Conservation (phyloP, 2,888 invertebrate genomes). For the Cetonia aurata region DNA sequence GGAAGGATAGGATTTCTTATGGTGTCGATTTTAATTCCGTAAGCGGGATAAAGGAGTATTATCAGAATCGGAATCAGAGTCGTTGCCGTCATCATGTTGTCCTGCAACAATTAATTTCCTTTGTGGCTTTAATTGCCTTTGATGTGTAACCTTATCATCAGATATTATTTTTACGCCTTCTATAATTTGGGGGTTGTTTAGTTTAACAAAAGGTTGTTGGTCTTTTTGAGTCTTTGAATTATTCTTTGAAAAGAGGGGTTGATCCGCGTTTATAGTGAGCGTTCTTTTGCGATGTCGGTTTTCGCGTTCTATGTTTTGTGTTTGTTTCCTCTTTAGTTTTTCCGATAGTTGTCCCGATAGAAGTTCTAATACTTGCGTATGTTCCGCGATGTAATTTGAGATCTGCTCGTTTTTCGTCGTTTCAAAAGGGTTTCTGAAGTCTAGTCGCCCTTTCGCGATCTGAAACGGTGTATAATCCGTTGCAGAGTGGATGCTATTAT, state of each 20-base stretch:
- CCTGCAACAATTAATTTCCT: constrained; percentile 30
- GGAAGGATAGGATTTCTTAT: constrained; percentile 14
- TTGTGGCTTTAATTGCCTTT: constrained; percentile 30
- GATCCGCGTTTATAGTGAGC: neutral
- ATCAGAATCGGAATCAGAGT: constrained; percentile 17
- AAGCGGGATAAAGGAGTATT: constrained; percentile 21
- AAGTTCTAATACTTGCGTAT: constrained; percentile 25
- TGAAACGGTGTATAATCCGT: constrained; percentile 47
- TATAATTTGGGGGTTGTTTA: neutral
- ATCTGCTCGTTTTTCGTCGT: constrained; percentile 23
- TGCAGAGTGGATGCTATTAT: constrained; percentile 45
- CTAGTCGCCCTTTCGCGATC: constrained; percentile 45
- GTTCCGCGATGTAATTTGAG: constrained; percentile 28
- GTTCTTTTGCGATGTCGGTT: constrained; percentile 11
- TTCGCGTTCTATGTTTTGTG: constrained; percentile 26
- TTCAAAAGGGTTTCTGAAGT: constrained; percentile 44
- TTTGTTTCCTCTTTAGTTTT: constrained; percentile 20
- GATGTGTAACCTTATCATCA: constrained; percentile 24
- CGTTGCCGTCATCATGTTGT: neutral
- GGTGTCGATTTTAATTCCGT: neutral
- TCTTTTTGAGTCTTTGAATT: constrained; percentile 9
- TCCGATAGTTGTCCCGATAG: constrained; percentile 19
- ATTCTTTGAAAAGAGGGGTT: neutral
- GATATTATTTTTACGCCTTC: constrained; percentile 18
- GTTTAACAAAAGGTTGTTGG: constrained; percentile 12